Evolutionary conservation across 2,797 vertebrate species (phyloP).

Genomic region (Gymnothorax reevesii): DNA sequence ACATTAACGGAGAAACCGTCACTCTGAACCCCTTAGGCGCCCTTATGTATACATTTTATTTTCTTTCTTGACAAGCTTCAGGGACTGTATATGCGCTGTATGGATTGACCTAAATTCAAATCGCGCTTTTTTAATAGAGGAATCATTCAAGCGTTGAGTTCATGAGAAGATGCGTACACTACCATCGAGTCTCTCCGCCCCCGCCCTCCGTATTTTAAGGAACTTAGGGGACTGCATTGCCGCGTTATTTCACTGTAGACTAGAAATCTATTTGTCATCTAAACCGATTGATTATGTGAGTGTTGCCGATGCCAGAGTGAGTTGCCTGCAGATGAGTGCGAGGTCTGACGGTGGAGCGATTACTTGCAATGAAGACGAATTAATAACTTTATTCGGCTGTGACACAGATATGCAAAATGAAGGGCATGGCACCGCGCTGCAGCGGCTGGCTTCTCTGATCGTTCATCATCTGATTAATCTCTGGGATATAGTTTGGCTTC

Average conservation of each 20-base stretch:
- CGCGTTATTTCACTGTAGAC: slow-evolving; percentile 37
- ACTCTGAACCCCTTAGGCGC: slow-evolving; percentile 56
- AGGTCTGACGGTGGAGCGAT: neutral
- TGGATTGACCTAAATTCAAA: slow-evolving; percentile 62
- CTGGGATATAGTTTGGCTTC: neutral
- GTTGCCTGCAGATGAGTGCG: neutral
- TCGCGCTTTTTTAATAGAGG: slow-evolving; percentile 72
- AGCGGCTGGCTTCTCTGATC: neutral
- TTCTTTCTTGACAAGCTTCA: slow-evolving; percentile 64
- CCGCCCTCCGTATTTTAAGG: slow-evolving; percentile 43
- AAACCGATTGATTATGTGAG: neutral
- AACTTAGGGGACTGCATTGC: slow-evolving; percentile 45
- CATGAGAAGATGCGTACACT: slow-evolving; percentile 41
- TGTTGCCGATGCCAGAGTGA: neutral
- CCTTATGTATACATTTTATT: slow-evolving; percentile 68
- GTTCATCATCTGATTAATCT: neutral
- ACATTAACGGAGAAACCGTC: slow-evolving; percentile 47
- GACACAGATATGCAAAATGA: slow-evolving; percentile 5
- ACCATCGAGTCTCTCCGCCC: slow-evolving; percentile 62
- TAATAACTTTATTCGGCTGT: neutral
- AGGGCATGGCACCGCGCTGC: neutral
- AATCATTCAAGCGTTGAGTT: slow-evolving; percentile 75
- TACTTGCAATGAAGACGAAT: neutral
- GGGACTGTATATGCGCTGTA: slow-evolving; percentile 61
- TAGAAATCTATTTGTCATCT: slow-evolving; percentile 15